Evolutionary conservation across 92 coral and sea anemone genomes (phyloP), one percentile per base, ranked within the genome.

Genomic region (Phenganax subtilis): DNA sequence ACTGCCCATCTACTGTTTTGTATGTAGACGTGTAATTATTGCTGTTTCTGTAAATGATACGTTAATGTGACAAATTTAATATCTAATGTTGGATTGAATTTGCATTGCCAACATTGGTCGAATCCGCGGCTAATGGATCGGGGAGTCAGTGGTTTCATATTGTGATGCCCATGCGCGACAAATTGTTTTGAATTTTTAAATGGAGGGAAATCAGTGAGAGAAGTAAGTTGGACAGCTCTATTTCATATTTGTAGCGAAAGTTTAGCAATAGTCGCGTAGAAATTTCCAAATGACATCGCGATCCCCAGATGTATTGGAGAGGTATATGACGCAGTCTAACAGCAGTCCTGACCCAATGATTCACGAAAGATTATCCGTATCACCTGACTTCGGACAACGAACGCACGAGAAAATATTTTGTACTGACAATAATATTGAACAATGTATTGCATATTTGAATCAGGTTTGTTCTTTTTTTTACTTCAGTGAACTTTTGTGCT

Each of bases 361-460:
- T 73, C 10, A 68, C 12, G 83, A 79, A 52, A 62, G 83, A 54
- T 64, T 29, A 44, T 79, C 83, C 8, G 15, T 79, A 7, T 79
- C 83, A 62, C 83, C 83, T 25, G 68, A 62, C 53, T 29, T 62
- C 10, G 17, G 27, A 57, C 52, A 57, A 8, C 54, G 55, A 16
- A 47, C 47, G 12, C 73, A 68, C 31, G 99, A 96, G 67, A 96
- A 92, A 78, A 88, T 86, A 57, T 96, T 96, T 64, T 96, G 99
- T 72, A 80, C 87, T 55, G 84, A 97, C 53, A 97, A 92, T 74
- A 92, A 96, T 70, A 85, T 96, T 16, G 99, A 96, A 37, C 99
- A 96, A 68, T 90, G 97, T 54, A 82, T 96, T 44, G 94, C 99
- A 3, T 96, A 88, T 64, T 81, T 96, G 76, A 96, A 96, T 80